Base-by-base conservation (phyloP, 2,113 vertebrate species). In the Eulacestoma nigropectus region DNA sequence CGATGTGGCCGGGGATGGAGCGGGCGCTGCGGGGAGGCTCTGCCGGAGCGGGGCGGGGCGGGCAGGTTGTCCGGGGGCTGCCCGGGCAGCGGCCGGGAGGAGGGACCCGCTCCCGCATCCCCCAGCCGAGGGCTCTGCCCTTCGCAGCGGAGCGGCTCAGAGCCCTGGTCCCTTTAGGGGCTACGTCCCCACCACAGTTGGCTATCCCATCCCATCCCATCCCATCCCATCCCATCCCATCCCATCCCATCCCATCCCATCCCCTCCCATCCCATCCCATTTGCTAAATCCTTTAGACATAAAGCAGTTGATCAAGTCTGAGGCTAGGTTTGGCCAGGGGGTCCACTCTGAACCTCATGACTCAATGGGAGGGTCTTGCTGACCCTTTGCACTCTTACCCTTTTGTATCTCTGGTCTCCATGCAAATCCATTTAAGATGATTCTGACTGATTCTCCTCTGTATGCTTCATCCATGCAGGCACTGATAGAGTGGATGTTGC, bases 181-280 rank as follows among this genome's bases (percentile, higher is more conserved):
- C 3, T 33, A 3, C 1, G 0, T 26, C 32, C 8, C n/a, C 10
- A 2, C 5, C 14, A 10, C 1, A 0, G 23, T 37, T 8, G 47
- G 46, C 37, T 13, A 19, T 21, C 9, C 7, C 59, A n/a, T 30
- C 6, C 18, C n/a, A 53, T 53, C 33, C 10, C 26, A 16, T 35
- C 13, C 18, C 47, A 10, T 53, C 5, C 8, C 60, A 16, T 35
- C 13, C 18, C 47, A 10, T 53, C 5, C 8, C 60, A n/a, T 37
- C 35, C 17, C 33, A 6, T 64, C 7, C 13, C 60, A 16, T 33
- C 9, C 13, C 62, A 17, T 68, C 25, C 16, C 37, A 3, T 33
- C n/a, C 15, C 35, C 14, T 18, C 33, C 19, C 30, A 4, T 49
- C 49, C 11, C 35, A 4, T 22, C 32, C 26, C 22, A 21, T 44